phyloP scores from a whole-genome alignment of 2,113 vertebrate genomes.

The Phrynocephalus versicolor region DNA sequence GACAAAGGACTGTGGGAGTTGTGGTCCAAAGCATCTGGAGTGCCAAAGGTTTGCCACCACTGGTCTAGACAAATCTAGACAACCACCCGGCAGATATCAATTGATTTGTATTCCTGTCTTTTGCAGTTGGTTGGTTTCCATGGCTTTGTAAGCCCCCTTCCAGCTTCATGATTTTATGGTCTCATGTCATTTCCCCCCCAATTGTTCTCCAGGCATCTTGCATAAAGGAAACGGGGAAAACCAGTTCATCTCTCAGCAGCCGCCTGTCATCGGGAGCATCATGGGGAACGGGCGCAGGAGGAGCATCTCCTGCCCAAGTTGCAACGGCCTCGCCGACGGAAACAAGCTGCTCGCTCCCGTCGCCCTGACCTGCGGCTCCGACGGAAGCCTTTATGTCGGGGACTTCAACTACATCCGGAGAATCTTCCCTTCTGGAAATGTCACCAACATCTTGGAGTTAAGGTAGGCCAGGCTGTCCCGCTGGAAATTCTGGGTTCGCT shows the following conservation, averaged over 20 bases:
- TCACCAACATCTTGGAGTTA: constrained; percentile 95
- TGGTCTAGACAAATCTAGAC: too few relatives aligned
- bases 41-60: too few relatives aligned
- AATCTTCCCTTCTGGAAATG: constrained; percentile 96
- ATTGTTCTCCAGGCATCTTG: constrained; percentile 84
- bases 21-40: too few relatives aligned
- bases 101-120: too few relatives aligned
- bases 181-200: background rate
- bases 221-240: constrained; percentile 98
- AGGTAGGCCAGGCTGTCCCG: constrained; percentile 76
- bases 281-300: constrained; percentile 96
- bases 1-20: too few relatives aligned
- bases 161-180: too few relatives aligned
- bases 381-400: constrained; percentile 96
- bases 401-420: constrained; percentile 98
- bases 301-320: constrained; percentile 98
- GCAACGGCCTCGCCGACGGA: constrained; percentile 95
- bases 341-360: constrained; percentile 97
- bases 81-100: too few relatives aligned
- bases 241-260: constrained; percentile 98
- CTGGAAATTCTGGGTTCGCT: background rate
- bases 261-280: constrained; percentile 92
- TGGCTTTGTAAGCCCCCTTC: background rate
- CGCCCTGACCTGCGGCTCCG: constrained; percentile 90
- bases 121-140: too few relatives aligned